Evolutionary conservation across 2,113 vertebrate genomes (phyloP), one percentile per base, ranked within the genome.

Genomic region (Takifugu bimaculatus): DNA sequence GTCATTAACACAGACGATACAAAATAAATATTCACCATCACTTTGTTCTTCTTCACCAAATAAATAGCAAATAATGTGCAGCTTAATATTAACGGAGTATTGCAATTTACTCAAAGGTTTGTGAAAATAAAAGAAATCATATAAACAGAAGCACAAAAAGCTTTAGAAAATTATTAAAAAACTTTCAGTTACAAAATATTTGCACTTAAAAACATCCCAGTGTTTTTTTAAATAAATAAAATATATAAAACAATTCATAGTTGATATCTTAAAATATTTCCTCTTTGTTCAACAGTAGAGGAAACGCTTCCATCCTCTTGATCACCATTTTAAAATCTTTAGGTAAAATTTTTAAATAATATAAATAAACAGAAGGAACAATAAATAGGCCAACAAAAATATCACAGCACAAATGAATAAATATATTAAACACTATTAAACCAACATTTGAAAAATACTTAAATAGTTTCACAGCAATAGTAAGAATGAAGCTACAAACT

Each of bases 151-250:
- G 71, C 80, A 87, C 69, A 68, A 50, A 86, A 47, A 53, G 74
- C 73, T 87, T 89, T 88, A 92, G 90, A 95, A 96, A 95, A 93
- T 94, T 95, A 96, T 94, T 20, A 94, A 95, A 86, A 96, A 94
- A 89, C 90, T 89, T 90, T 95, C 85, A 87, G 92, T 92, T 97
- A 98, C 94, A 98, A 99, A 99, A 99, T 94, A 96, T 95, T 93
- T 95, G 91, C 94, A 94, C 91, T 87, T 92, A 91, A 93, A 93
- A 91, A 97, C 95, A 93, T 93, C 90, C 93, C 93, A 90, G 92
- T 88, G 86, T 94, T 96, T 94, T 95, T 50, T n/a, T 50, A 97
- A 97, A 97, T 97, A 97, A 99, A 98, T 87, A 97, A 95, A 94
- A 92, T 96, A 93, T 98, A 97, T 96, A 95, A 96, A 99, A 97